A percentile compares a stretch with the other conserved stretches of the same genome.
Evolutionary conservation across 30 jellyfish, hydroid and myxozoan genomes (phyloP).

Genomic region (Turritopsis rubra): DNA sequence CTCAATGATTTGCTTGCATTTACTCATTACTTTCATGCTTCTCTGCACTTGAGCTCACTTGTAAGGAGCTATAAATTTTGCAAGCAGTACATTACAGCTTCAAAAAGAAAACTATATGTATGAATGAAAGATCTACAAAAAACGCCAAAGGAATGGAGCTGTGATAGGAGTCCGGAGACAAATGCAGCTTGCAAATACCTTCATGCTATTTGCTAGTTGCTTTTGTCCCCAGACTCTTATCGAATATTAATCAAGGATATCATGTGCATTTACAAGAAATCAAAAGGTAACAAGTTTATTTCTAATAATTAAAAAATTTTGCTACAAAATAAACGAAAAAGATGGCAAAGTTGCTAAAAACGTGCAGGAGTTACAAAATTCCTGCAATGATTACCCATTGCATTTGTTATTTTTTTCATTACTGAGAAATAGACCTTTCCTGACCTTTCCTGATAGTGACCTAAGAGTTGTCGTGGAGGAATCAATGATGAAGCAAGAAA

Average conservation of each 20-base stretch:
- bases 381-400: too few species aligned
- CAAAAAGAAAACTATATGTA: background rate
- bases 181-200: conserved; percentile 63
- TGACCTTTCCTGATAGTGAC: too few species aligned
- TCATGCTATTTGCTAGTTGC: conserved; percentile 87
- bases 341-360: too few species aligned
- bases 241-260: background rate
- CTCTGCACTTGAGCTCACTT: background rate
- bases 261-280: background rate
- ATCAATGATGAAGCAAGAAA: too few species aligned
- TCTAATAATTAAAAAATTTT: too few species aligned
- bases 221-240: conserved; percentile 82
- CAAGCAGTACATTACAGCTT: background rate
- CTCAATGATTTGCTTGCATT: background rate
- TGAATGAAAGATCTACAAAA: background rate
- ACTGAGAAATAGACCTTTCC: too few species aligned
- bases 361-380: too few species aligned
- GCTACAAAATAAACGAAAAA: too few species aligned
- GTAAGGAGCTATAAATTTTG: background rate
- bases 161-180: conserved; percentile 58
- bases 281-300: background rate
- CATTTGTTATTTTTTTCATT: too few species aligned
- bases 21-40: background rate
- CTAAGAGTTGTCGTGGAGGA: too few species aligned
- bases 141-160: background rate